Conservation (phyloP, 2,888 invertebrate species). For the Diarsia rubi region DNA sequence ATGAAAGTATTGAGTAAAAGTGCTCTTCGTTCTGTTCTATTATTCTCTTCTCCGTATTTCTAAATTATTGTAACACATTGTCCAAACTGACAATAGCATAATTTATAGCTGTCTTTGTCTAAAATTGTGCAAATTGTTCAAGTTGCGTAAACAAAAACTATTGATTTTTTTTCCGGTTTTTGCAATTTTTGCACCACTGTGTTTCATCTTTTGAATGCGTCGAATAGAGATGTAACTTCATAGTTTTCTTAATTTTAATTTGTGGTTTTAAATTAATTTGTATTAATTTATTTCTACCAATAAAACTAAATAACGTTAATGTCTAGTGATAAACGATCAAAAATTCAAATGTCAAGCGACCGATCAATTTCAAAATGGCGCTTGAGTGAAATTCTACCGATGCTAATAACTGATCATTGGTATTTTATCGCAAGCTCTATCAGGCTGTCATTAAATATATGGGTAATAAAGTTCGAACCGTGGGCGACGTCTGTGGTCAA, state of each 20-base stretch:
- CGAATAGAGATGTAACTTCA: constrained; percentile 38
- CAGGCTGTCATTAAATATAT: constrained; percentile 65
- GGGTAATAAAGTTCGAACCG: constrained; percentile 63
- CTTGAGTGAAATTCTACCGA: constrained; percentile 58
- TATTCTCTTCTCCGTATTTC: constrained; percentile 59
- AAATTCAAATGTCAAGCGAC: constrained; percentile 50
- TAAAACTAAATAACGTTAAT: constrained; percentile 44
- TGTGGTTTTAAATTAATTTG: constrained; percentile 27
- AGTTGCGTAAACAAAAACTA: constrained; percentile 64
- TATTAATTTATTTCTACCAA: constrained; percentile 31
- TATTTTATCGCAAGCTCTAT: constrained; percentile 64
- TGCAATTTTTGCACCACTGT: constrained; percentile 58
- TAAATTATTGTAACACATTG: constrained; percentile 60
- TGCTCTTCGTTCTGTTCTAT: constrained; percentile 51
- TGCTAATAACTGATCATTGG: constrained; percentile 61
- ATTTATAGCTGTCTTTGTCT: constrained; percentile 66
- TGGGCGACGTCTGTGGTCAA: constrained; percentile 64
- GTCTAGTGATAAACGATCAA: constrained; percentile 50
- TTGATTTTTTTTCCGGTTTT: constrained; percentile 60
- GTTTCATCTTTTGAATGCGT: constrained; percentile 41
- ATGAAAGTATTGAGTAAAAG: constrained; percentile 60
- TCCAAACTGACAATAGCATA: constrained; percentile 61
- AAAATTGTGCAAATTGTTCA: constrained; percentile 73
- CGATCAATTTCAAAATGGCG: constrained; percentile 62
- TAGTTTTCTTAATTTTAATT: constrained; percentile 18